Base-by-base conservation (phyloP, 1,140 invertebrate species). In the Tetramorium alpestre region DNA sequence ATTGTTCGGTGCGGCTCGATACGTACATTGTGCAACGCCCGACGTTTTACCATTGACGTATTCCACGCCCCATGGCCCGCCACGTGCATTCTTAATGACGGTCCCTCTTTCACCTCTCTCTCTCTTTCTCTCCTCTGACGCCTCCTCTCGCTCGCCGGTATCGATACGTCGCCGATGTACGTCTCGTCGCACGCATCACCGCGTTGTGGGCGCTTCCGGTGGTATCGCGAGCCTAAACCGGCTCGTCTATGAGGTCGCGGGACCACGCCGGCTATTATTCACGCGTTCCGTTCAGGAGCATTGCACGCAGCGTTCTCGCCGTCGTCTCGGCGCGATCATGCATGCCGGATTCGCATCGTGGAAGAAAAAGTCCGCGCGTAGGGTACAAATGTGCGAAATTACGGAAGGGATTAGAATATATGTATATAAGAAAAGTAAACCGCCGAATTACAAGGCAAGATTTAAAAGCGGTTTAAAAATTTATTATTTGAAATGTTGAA, bases 1-100 rank as follows among this genome's bases (percentile, higher is more conserved):
- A 93, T 94, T 94, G 94, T 94, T 94, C 93, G 92, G 91, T 91
- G 92, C 92, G 92, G 92, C 90, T 90, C 92, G 90, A 93, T 93
- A 92, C 72, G 69, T 75, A 28, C 89, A 92, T 93, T 92, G 93
- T 93, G 86, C 81, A 92, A 93, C 72, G 91, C 89, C 75, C 47
- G 47, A 70, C 87, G 89, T 86, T 81, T 87, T 90, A 77, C 90
- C 91, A 90, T 93, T 93, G 91, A 90, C 88, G 88, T 87, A 87
- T 76, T 81, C 69, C 73, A 85, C 89, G 81, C 75, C 44, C 70
- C 33, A 0, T 69, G 56, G 47, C 85, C 65, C 51, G 25, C 28
- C 65, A 56, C 60, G 69, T 70, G 93, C 92, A 93, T 93, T 80
- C 84, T 75, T 92, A 93, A 94, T 93, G 90, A 85, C 75, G 60